These are phyloP conservation scores for Alosa alosa DNA, from an alignment of 2,113 vertebrate species.

Conservation along the genomic window DNA sequence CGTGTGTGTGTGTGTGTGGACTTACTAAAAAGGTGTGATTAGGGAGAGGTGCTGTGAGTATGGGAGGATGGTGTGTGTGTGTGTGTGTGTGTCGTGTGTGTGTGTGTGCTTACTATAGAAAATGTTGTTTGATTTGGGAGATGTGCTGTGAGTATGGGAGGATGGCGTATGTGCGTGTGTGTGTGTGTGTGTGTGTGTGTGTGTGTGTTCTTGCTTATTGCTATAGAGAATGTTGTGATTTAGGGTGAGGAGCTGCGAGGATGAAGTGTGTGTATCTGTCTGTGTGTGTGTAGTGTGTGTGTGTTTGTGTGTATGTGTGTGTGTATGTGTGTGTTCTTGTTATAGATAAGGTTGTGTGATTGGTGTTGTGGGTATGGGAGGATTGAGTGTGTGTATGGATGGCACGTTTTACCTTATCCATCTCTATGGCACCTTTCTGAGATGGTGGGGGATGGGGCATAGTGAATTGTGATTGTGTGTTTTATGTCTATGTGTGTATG, in stretches of 20 bases:
- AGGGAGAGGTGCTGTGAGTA: conserved; percentile 9
- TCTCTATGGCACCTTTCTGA: neutral
- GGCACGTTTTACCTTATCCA: neutral
- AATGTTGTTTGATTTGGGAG: neutral
- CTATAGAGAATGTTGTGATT: neutral
- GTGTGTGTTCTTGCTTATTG: neutral
- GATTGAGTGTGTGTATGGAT: neutral
- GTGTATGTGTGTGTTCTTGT: conserved; percentile 22
- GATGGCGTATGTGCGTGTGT: neutral
- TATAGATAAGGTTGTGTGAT: neutral
- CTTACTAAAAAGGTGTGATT: neutral
- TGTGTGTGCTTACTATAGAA: neutral
- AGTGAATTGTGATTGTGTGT: neutral
- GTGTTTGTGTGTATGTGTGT: conserved; percentile 31
- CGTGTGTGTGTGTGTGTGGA: neutral
- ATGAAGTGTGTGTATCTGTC: neutral
- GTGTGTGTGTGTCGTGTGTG: neutral
- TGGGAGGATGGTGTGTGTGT: conserved; percentile 9
- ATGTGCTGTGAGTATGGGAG: neutral
- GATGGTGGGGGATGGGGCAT: neutral
- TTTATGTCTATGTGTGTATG: neutral
- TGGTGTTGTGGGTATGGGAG: conserved; percentile 23
- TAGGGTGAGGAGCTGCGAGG: neutral
- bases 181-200: conserved; percentile 2
- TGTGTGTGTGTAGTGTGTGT: neutral